Percentiles rank a stretch among this genome's conserved stretches.
These are phyloP conservation scores for Glossophaga mutica DNA, from an alignment of 2,797 vertebrate species.

Conservation along the genomic window DNA sequence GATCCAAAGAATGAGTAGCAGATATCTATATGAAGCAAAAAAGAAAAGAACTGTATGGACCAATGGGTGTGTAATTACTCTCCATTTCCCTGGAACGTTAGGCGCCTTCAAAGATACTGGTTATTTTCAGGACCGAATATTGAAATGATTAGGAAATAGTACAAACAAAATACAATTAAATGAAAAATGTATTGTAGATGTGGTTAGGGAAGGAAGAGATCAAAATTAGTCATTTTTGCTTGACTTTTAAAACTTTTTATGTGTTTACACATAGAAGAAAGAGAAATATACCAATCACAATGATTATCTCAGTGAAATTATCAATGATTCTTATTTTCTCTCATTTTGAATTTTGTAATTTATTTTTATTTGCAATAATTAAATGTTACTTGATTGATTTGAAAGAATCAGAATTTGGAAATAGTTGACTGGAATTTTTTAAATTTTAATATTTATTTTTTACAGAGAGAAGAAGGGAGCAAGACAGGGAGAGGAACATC, in stretches of 20 bases:
- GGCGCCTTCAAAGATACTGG: background rate
- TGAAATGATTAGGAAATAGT: background rate
- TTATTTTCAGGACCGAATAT: background rate
- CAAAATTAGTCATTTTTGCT: background rate
- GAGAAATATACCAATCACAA: background rate
- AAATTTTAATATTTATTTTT: no score
- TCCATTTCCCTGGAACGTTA: background rate
- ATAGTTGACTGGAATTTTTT: background rate
- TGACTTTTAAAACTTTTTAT: background rate
- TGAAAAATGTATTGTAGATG: background rate
- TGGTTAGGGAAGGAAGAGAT: background rate
- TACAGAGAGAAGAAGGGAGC: no score
- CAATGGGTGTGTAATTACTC: background rate
- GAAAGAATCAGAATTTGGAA: background rate
- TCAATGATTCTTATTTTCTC: background rate
- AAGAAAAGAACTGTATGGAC: background rate
- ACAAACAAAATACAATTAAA: conserved; percentile 34
- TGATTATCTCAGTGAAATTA: background rate
- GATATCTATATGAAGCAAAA: background rate
- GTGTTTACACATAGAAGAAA: background rate
- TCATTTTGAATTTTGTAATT: conserved; percentile 8
- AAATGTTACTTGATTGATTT: background rate
- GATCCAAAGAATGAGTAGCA: background rate
- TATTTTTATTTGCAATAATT: conserved; percentile 1
- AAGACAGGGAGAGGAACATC: no score